Base-by-base conservation (phyloP, 2,888 invertebrate genomes). In the Panzeria rudis region DNA sequence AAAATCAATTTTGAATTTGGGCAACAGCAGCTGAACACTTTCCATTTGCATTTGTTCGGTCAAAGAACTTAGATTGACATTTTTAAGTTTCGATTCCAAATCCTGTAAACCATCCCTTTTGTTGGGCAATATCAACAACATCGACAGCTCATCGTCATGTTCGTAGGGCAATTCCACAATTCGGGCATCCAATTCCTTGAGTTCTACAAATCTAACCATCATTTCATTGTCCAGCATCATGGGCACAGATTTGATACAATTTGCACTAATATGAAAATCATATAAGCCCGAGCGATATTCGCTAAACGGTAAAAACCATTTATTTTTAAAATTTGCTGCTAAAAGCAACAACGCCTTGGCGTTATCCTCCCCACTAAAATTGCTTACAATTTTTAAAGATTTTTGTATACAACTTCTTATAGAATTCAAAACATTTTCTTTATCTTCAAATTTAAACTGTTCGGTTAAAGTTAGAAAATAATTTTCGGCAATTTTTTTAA, bases 1-100 rank as follows among this genome's bases (percentile, higher is more conserved):
- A n/a, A 95, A 94, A 92, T 97, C 97, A 64, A 97, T 95, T 92
- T 95, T 96, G 91, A 98, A 97, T 92, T 96, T 97, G 2, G 97
- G 97, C 73, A 97, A 88, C 29, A 94, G 93, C 20, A 97, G 94
- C 79, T 89, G 89, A 3, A 92, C 95, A 90, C 95, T 95, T 5
- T 93, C 93, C n/a, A 90, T 89, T 84, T 89, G 90, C 94, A 95
- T 93, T 52, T 93, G 93, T 6, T 93, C 91, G 5, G 93, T 91
- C 38, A 96, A 88, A 8, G 94, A 94, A 20, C n/a, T 47, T 56
- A 97, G 88, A 79, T 95, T 94, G 54, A 94, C 92, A 7, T 90
- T 90, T 0, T 94, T 93, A 81, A 97, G 89, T 88, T 95, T 95
- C 23, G 93, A 88, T 88, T 97, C 94, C 69, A 97, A 91, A 0